These are phyloP conservation scores for Melangyna quadrimaculata DNA, from an alignment of 2,888 invertebrate genomes.

Conservation along the genomic window DNA sequence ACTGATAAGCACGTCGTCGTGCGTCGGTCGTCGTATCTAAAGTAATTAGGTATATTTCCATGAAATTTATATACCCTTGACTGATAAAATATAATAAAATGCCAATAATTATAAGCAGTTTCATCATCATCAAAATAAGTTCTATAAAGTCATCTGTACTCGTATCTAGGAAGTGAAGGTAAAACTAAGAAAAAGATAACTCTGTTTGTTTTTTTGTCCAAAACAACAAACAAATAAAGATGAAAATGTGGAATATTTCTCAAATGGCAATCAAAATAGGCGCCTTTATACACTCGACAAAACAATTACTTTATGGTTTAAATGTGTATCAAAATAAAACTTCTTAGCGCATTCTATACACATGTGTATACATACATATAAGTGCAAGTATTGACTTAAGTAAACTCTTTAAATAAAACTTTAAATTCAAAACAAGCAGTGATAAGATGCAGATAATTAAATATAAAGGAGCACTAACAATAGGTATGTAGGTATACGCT, in stretches of 20 bases:
- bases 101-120: background rate
- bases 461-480: background rate
- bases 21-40: background rate
- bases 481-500: no score
- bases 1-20: background rate
- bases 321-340: no score
- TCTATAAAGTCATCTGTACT: background rate
- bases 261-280: background rate
- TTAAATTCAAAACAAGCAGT: conserved; percentile 3
- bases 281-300: background rate
- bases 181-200: background rate
- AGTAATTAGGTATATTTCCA: conserved; percentile 16
- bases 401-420: conserved; percentile 7
- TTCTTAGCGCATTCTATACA: background rate
- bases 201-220: background rate
- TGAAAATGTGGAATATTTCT: background rate
- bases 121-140: no score
- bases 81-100: conserved; percentile 4
- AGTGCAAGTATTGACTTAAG: background rate
- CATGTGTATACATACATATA: background rate
- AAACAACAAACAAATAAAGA: background rate
- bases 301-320: background rate
- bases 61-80: background rate
- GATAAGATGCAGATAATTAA: conserved; percentile 5
- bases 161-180: background rate